Evolutionary conservation across 2,797 vertebrate species (phyloP), one percentile per base, ranked within the genome.

Genomic region (Spinus olivaceus): DNA sequence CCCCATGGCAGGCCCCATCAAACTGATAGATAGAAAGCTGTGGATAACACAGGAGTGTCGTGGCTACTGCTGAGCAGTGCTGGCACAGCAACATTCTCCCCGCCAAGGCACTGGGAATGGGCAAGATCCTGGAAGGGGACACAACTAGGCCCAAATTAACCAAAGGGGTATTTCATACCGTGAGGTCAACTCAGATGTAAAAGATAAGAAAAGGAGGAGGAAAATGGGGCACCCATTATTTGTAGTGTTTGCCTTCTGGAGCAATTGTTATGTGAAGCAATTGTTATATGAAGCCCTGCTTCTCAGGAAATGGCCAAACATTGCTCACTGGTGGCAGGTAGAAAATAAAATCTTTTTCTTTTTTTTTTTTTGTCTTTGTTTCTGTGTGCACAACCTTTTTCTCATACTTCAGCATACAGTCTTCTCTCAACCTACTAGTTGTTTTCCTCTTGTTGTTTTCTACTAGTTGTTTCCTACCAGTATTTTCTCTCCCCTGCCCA

Each of bases 181-280:
- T 14, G 16, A 15, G 9, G n/a, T 25, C 53, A 66, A 37, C 16
- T 80, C n/a, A 53, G 30, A 41, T 16, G 24, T 2, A 6, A 41
- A 66, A 73, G 10, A 17, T 32, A 46, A 53, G 20, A 15, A 32
- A 33, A 51, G 9, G 14, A 51, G 24, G 9, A 46, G 8, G 17
- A 53, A 72, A 72, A 63, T 5, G 13, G 2, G 60, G 2, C 6
- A 27, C 10, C 13, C 7, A 11, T 32, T 41, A 27, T 60, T 60
- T 66, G 9, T 25, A 32, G 10, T 33, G 30, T 60, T 67, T 41
- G 5, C 10, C 6, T 53, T 32, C 17, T 53, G 32, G 18, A 66
- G 22, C 33, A 53, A 33, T n/a, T 14, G 2, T 14, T 30, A 13
- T 0, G 0, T 6, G 1, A 16, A 66, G 22, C 30, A 53, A 33